Percentiles rank a stretch among this genome's conserved stretches.
Evolutionary conservation across 2,888 invertebrate genomes (phyloP).

Genomic region (Biston betularia): DNA sequence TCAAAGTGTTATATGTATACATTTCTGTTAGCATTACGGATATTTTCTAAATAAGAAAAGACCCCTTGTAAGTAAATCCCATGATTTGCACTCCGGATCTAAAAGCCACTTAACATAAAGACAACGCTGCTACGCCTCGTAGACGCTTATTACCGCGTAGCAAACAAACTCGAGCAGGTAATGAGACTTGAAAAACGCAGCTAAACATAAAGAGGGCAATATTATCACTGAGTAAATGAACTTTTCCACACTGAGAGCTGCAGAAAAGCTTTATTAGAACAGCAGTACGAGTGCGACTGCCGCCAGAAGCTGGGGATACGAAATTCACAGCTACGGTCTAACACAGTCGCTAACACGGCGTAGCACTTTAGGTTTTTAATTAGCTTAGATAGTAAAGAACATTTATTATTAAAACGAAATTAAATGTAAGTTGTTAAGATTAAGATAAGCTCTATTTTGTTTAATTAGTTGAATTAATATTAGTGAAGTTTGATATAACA

Average conservation of each 20-base stretch:
- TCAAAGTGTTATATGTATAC: no score
- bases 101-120: constrained; percentile 26
- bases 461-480: constrained; percentile 8
- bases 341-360: constrained; percentile 3
- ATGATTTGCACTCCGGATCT: constrained; percentile 14
- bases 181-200: constrained; percentile 56
- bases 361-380: constrained; percentile 34
- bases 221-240: constrained; percentile 60
- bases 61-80: constrained; percentile 10
- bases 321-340: constrained; percentile 1
- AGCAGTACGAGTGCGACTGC: constrained; percentile 21
- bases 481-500: constrained; percentile 6
- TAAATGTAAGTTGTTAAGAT: background rate
- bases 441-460: background rate
- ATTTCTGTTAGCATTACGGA: background rate
- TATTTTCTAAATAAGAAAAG: background rate
- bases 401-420: background rate
- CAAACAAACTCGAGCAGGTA: constrained; percentile 47
- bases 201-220: constrained; percentile 54
- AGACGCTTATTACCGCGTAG: constrained; percentile 45
- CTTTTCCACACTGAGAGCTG: constrained; percentile 53
- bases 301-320: constrained; percentile 13
- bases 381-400: background rate
- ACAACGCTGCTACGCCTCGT: constrained; percentile 36
- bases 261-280: constrained; percentile 57